Evolutionary conservation across 2,113 vertebrate genomes (phyloP).

Genomic region (Enhydra lutris): DNA sequence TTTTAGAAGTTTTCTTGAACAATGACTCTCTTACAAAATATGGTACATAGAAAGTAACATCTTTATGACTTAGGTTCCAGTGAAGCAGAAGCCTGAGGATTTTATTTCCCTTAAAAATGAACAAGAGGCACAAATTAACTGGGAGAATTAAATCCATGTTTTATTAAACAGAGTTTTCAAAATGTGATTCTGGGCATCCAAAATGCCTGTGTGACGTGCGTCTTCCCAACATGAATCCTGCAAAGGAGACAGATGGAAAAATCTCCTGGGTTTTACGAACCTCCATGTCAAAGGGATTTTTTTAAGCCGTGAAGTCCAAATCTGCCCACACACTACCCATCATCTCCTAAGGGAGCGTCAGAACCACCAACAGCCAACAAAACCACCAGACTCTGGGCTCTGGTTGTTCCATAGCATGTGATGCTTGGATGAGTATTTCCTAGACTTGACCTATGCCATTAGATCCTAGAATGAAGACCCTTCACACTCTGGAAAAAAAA

Average conservation of each 20-base stretch:
- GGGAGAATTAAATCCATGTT: not conserved
- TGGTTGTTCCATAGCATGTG: constrained; percentile 26
- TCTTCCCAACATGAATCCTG: not conserved
- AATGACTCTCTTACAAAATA: not conserved
- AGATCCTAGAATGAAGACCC: not conserved
- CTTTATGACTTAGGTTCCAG: not conserved
- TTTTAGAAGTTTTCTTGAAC: not conserved
- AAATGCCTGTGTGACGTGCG: not conserved
- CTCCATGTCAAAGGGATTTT: constrained; percentile 45
- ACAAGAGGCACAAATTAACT: not conserved
- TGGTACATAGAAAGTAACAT: not conserved
- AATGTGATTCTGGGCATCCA: not conserved
- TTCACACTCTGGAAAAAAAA: constrained; percentile 41
- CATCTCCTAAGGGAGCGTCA: constrained; percentile 45
- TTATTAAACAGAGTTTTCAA: constrained; percentile 38
- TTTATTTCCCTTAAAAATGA: constrained; percentile 3
- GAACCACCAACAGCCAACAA: not conserved
- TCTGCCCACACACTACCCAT: constrained; percentile 5
- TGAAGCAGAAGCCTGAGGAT: not conserved
- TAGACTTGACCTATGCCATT: constrained; percentile 50
- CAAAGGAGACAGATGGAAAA: constrained; percentile 36
- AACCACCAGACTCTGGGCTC: not conserved
- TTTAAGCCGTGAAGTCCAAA: constrained; percentile 40
- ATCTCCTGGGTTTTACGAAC: constrained; percentile 13
- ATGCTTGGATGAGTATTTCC: constrained; percentile 40